These are phyloP conservation scores for Anarsia innoxiella DNA, from an alignment of 2,888 invertebrate species.

Conservation along the genomic window DNA sequence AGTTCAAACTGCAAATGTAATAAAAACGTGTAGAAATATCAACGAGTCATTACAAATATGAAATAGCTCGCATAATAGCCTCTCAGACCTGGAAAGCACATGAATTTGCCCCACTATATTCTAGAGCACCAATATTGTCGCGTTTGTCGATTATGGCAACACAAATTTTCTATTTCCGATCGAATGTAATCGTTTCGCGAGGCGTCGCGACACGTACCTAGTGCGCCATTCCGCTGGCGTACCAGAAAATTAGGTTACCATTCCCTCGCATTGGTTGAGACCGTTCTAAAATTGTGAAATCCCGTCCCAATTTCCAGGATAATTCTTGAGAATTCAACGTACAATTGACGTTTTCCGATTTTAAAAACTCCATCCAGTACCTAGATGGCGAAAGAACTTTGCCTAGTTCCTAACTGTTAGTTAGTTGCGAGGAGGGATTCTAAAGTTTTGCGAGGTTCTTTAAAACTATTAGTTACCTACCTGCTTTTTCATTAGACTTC, in stretches of 20 bases:
- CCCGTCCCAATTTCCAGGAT: constrained; percentile 41
- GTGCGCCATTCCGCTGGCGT: constrained; percentile 30
- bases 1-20: neutral
- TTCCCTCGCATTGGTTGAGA: constrained; percentile 33
- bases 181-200: constrained; percentile 46
- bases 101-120: too few species aligned
- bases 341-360: constrained; percentile 36
- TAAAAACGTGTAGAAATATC: neutral
- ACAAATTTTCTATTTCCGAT: constrained; percentile 54
- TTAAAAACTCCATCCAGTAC: constrained; percentile 22
- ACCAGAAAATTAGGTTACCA: constrained; percentile 59
- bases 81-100: too few species aligned
- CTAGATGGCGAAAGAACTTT: constrained; percentile 7
- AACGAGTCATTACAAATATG: too few species aligned
- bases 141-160: constrained; percentile 44
- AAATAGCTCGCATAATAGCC: too few species aligned
- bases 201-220: constrained; percentile 30
- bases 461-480: too few species aligned
- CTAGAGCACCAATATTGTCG: neutral
- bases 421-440: constrained; percentile 23
- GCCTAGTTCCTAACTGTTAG: constrained; percentile 16
- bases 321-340: constrained; percentile 45
- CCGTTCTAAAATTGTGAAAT: constrained; percentile 49
- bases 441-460: too few species aligned
- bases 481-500: too few species aligned